Evolutionary conservation across 2,888 invertebrate species (phyloP).

Genomic region (Amiota mariae): DNA sequence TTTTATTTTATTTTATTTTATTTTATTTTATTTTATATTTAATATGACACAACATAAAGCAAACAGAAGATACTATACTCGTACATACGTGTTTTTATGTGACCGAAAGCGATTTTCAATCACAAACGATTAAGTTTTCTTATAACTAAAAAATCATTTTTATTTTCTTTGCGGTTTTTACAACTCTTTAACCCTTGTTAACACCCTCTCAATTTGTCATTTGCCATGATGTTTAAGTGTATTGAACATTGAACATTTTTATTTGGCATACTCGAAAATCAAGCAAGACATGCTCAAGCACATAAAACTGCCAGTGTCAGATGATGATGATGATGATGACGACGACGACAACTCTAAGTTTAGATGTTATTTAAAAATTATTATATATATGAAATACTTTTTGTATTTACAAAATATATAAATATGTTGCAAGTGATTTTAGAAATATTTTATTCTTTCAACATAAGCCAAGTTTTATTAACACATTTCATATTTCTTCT

Average conservation of each 20-base stretch:
- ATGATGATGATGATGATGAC: neutral
- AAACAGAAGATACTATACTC: neutral
- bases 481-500: neutral
- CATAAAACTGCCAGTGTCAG: conserved; percentile 7
- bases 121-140: conserved; percentile 59
- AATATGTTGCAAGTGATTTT: neutral
- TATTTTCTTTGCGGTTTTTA: conserved; percentile 55
- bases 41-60: neutral
- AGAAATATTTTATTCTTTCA: conserved; percentile 11
- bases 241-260: neutral
- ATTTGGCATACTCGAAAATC: conserved; percentile 10
- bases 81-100: conserved; percentile 34
- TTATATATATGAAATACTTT: neutral
- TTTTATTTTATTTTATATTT: neutral
- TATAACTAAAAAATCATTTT: conserved; percentile 52
- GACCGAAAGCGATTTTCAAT: conserved; percentile 33
- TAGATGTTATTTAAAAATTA: conserved; percentile 13
- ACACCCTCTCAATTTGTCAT: neutral
- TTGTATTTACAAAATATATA: neutral
- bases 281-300: conserved; percentile 2
- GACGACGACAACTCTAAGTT: neutral
- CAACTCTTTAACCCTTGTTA: conserved; percentile 19
- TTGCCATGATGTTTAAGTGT: too few relatives aligned
- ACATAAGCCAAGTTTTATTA: neutral
- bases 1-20: neutral